A percentile compares a stretch with the other conserved stretches of the same genome.
Conservation (phyloP, 2,797 vertebrate species). For the Darevskia nairensis region DNA sequence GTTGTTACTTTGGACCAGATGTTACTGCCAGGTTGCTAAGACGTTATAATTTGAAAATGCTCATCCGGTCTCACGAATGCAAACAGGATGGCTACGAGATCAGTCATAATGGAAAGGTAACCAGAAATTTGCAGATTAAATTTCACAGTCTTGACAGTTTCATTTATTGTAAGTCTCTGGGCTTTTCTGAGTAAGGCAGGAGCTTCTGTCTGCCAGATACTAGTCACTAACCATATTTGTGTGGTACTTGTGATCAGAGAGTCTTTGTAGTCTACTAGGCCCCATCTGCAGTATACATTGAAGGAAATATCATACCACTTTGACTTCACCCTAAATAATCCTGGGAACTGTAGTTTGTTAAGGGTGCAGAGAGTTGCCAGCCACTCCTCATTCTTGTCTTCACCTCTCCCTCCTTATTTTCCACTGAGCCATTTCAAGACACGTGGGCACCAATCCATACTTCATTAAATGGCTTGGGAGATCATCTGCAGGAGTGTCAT, state of each 20-base stretch:
- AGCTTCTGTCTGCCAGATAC: not conserved
- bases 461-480: not conserved
- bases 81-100: slow-evolving; percentile 95
- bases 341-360: not conserved
- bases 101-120: slow-evolving; percentile 90
- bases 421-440: not conserved
- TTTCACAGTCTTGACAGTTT: not conserved
- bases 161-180: too few species aligned
- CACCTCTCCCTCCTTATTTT: not conserved
- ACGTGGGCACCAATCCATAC: not conserved
- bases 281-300: too few species aligned
- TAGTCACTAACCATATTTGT: not conserved
- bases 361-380: too few species aligned
- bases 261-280: not conserved
- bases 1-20: slow-evolving; percentile 96
- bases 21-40: slow-evolving; percentile 85
- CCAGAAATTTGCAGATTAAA: not conserved
- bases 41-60: slow-evolving; percentile 87
- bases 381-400: not conserved
- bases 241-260: not conserved
- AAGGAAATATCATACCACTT: too few species aligned
- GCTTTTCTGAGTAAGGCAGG: too few species aligned
- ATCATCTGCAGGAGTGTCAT: too few species aligned
- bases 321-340: not conserved
- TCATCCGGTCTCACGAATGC: slow-evolving; percentile 96